Conservation (phyloP, 2,888 invertebrate species). For the Fragum fragum region DNA sequence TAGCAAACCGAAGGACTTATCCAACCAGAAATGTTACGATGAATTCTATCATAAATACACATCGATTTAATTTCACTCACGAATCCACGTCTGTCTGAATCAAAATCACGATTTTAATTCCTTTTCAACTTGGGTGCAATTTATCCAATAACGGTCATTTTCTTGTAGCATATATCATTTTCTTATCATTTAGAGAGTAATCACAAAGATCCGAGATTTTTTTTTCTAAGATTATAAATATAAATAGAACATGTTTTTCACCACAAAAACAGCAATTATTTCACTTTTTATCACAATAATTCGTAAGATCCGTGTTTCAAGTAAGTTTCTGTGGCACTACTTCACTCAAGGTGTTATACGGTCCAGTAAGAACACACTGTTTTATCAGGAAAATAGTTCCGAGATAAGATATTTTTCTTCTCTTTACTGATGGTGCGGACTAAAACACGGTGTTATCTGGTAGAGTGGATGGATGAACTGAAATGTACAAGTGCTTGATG, state of each 20-base stretch:
- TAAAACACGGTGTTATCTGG: constrained; percentile 7
- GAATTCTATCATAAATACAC: constrained; percentile 2
- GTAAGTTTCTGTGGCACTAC: not conserved
- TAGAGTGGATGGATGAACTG: constrained; percentile 21
- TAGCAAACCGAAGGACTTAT: not conserved
- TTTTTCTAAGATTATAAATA: not conserved
- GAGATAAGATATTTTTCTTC: constrained; percentile 5
- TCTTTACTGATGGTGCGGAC: not conserved
- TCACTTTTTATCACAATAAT: not conserved
- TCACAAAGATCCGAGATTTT: not conserved
- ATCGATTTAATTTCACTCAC: constrained; percentile 20
- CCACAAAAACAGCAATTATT: constrained; percentile 1
- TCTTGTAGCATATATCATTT: no score
- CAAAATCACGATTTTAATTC: not conserved
- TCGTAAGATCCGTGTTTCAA: constrained; percentile 16
- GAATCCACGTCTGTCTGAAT: not conserved
- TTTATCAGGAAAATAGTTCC: constrained; percentile 18
- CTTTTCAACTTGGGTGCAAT: not conserved
- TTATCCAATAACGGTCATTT: no score
- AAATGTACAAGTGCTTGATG: constrained; percentile 25
- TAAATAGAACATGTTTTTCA: not conserved
- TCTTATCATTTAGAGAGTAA: not conserved
- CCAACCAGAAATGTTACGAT: not conserved
- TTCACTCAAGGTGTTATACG: constrained; percentile 24
- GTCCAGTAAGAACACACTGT: constrained; percentile 23